Evolutionary conservation across 2,113 vertebrate species (phyloP).

Genomic region (Hyperopisus bebe): DNA sequence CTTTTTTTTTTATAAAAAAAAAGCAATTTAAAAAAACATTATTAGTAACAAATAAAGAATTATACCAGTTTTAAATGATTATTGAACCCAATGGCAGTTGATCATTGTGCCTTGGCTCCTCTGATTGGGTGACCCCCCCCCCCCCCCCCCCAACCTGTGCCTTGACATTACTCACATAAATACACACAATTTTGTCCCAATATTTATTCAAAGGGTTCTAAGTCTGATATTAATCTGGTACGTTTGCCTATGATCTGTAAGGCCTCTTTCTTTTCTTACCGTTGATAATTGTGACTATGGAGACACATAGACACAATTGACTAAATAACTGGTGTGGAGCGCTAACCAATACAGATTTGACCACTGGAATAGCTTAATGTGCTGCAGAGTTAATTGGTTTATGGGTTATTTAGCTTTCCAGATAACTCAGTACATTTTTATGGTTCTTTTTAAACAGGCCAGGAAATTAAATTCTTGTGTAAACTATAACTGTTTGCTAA

Average conservation of each 20-base stretch:
- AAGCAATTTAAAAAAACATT: neutral
- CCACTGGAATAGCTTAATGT: neutral
- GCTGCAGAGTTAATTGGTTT: neutral
- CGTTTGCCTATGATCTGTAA: neutral
- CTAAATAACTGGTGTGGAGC: neutral
- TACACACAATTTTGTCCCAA: neutral
- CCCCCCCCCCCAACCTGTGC: neutral
- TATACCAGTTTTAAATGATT: neutral
- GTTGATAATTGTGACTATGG: neutral
- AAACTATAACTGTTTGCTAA: neutral
- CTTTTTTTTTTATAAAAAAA: no score
- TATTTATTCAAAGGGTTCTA: neutral
- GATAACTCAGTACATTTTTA: neutral
- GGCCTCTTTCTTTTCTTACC: neutral
- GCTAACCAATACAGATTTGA: neutral
- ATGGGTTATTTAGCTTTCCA: neutral
- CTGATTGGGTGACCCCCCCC: neutral
- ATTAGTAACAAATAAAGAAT: neutral
- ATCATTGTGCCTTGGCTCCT: neutral
- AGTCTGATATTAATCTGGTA: neutral
- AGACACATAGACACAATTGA: neutral
- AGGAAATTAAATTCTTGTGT: neutral
- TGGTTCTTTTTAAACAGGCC: neutral
- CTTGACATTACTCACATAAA: neutral
- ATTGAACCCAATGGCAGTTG: neutral